These are phyloP conservation scores for Morpho helenor DNA, from an alignment of 2,888 invertebrate species.

Conservation along the genomic window DNA sequence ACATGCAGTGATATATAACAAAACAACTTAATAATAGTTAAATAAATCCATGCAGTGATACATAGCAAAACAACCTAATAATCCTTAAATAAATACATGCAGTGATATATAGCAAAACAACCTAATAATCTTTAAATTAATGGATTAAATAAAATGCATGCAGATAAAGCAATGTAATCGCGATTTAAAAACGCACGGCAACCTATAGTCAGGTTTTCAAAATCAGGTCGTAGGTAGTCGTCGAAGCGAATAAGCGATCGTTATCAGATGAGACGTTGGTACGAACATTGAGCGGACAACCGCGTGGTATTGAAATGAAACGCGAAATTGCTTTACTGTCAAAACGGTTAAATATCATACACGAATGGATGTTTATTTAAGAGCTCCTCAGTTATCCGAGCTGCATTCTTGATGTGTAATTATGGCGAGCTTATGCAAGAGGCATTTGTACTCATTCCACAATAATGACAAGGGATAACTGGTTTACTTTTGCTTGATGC, in stretches of 20 bases:
- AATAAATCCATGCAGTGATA: background rate
- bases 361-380: constrained; percentile 17
- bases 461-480: too few species aligned
- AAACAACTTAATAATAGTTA: background rate
- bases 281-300: constrained; percentile 21
- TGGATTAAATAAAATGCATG: too few species aligned
- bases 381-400: background rate
- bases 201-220: constrained; percentile 12
- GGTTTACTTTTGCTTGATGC: too few species aligned
- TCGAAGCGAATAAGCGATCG: constrained; percentile 21
- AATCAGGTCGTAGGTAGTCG: constrained; percentile 18
- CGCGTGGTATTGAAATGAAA: constrained; percentile 26
- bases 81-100: background rate
- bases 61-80: too few species aligned
- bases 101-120: background rate
- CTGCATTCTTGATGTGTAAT: too few species aligned
- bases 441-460: too few species aligned
- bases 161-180: constrained; percentile 7
- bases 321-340: constrained; percentile 26
- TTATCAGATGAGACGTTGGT: constrained; percentile 22
- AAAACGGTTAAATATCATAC: constrained; percentile 22
- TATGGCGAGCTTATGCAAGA: too few species aligned
- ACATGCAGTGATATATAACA: background rate
- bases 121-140: background rate
- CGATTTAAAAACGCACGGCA: constrained; percentile 12